Conservation (phyloP, 2,113 vertebrate genomes). For the Erpornis zantholeuca region DNA sequence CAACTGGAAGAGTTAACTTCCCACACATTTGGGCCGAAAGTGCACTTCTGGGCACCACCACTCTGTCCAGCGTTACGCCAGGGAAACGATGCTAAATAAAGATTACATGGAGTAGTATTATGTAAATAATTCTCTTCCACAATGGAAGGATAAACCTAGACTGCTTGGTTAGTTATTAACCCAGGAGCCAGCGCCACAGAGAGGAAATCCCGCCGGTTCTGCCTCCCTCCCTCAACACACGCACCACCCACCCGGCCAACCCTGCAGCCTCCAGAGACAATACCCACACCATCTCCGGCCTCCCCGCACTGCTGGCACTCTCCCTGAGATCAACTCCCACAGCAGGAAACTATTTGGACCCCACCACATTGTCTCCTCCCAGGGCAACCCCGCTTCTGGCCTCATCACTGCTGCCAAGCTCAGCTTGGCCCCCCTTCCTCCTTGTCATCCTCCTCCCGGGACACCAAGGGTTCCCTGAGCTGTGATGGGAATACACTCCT, state of each 20-base stretch:
- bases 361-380: not conserved
- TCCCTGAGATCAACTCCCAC: not conserved
- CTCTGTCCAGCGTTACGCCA: not conserved
- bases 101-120: slow-evolving; percentile 19
- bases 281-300: not conserved
- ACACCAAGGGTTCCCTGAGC: rapidly evolving
- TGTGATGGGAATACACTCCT: not conserved
- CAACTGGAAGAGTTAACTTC: not conserved
- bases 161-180: slow-evolving; percentile 49
- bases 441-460: not conserved
- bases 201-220: slow-evolving; percentile 57
- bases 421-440: not conserved
- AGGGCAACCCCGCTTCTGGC: not conserved
- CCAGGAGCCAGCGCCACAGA: not conserved
- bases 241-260: not conserved
- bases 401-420: not conserved
- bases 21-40: not conserved
- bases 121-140: slow-evolving; percentile 56
- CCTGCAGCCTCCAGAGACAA: not conserved
- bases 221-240: slow-evolving; percentile 4
- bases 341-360: not conserved
- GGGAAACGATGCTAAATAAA: slow-evolving; percentile 57
- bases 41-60: not conserved
- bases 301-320: rapidly evolving
- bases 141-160: slow-evolving; percentile 48